Conservation (phyloP, 92 coral and sea anemone genomes). For the Isaurus tuberculatus region DNA sequence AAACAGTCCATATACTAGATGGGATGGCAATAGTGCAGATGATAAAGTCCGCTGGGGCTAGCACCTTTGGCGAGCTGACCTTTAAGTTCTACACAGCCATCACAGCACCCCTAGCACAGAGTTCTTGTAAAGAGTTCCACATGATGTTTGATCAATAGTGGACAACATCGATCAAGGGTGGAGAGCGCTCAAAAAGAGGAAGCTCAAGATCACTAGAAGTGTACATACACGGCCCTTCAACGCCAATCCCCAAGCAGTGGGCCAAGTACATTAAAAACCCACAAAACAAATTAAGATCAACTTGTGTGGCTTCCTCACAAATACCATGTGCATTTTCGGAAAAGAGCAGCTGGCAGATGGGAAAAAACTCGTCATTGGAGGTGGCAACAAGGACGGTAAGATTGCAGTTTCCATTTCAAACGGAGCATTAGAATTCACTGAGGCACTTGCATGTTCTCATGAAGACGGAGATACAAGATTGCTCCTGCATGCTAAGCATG, state of each 20-base stretch:
- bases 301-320: background rate
- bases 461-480: slow-evolving; percentile 15
- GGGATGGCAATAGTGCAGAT: too few species aligned
- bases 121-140: background rate
- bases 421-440: background rate
- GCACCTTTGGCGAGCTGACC: background rate
- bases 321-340: background rate
- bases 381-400: background rate
- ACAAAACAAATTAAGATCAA: background rate
- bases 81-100: background rate
- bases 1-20: background rate
- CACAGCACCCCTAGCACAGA: background rate
- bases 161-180: background rate
- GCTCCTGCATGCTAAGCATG: slow-evolving; percentile 52
- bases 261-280: background rate
- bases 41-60: background rate
- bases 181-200: background rate
- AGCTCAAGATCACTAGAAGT: background rate
- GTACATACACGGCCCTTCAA: background rate
- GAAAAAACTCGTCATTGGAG: background rate
- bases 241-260: slow-evolving; percentile 4
- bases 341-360: background rate
- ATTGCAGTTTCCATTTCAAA: background rate
- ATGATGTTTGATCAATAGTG: slow-evolving; percentile 15
- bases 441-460: background rate